phyloP scores from a whole-genome alignment of 2,797 vertebrate genomes.

The Euthynnus affinis region DNA sequence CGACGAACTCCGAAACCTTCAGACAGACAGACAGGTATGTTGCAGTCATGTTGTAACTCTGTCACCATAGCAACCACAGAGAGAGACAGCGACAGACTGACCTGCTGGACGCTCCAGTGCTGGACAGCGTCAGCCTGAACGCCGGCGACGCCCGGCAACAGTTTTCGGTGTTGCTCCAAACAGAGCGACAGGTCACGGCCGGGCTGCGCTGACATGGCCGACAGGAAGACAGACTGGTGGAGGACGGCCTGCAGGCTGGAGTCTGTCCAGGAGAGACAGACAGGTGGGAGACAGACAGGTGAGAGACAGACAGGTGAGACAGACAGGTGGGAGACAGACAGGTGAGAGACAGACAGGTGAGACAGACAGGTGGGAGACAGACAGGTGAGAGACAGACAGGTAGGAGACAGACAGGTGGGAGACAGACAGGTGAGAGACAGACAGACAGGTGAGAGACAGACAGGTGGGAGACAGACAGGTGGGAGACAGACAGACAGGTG shows the following conservation, averaged over 20 bases:
- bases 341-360: too few relatives aligned
- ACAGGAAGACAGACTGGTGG: constrained; percentile 83
- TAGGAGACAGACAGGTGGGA: too few relatives aligned
- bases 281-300: too few relatives aligned
- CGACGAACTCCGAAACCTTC: constrained; percentile 92
- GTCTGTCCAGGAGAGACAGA: constrained; percentile 28
- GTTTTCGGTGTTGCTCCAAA: constrained; percentile 85
- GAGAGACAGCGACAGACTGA: constrained; percentile 45
- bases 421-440: too few relatives aligned
- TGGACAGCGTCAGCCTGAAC: constrained; percentile 74
- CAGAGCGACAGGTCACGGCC: constrained; percentile 80
- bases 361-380: too few relatives aligned
- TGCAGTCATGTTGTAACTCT: neutral
- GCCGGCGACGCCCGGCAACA: constrained; percentile 79
- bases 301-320: too few relatives aligned
- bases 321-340: too few relatives aligned
- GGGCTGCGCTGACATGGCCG: constrained; percentile 80
- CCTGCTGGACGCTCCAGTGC: constrained; percentile 85
- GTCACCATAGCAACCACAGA: too few relatives aligned
- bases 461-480: too few relatives aligned
- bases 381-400: too few relatives aligned
- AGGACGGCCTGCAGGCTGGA: constrained; percentile 74
- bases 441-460: too few relatives aligned
- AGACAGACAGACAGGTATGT: neutral
- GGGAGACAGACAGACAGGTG: too few relatives aligned